Evolutionary conservation across 1,140 invertebrate genomes (phyloP).

Genomic region (Coptotermes formosanus): DNA sequence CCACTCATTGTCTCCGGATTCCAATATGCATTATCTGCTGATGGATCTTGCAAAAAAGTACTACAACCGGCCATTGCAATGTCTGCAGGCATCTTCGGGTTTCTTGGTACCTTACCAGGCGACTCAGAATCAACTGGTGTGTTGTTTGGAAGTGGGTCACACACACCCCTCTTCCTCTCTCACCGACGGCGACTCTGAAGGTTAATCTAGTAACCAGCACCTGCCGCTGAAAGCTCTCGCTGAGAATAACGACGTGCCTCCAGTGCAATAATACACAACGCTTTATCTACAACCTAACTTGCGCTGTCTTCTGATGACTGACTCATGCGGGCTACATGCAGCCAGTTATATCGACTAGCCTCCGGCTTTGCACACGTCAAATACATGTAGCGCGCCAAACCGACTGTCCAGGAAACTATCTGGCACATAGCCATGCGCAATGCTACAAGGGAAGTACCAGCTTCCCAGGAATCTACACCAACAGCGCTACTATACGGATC

Average conservation of each 20-base stretch:
- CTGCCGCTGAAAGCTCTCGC: neutral
- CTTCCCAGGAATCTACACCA: neutral
- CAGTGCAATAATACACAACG: no score
- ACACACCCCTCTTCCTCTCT: neutral
- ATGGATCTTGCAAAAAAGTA: conserved; percentile 44
- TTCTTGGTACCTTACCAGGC: neutral
- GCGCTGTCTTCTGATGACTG: neutral
- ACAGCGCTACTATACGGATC: neutral
- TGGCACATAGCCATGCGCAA: neutral
- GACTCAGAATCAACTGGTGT: neutral
- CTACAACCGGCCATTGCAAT: conserved; percentile 48
- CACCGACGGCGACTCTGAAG: neutral
- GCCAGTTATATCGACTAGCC: neutral
- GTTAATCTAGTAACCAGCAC: neutral
- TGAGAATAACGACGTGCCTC: neutral
- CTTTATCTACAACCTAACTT: neutral
- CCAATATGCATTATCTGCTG: conserved; percentile 48
- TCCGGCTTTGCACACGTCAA: neutral
- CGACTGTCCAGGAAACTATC: neutral
- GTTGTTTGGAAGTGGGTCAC: neutral
- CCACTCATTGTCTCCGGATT: conserved; percentile 63
- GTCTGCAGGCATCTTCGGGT: conserved; percentile 48
- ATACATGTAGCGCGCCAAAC: neutral
- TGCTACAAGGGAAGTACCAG: neutral
- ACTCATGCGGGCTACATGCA: neutral